These are phyloP conservation scores for Eupsilia transversa DNA, from an alignment of 2,888 invertebrate genomes.

Conservation along the genomic window DNA sequence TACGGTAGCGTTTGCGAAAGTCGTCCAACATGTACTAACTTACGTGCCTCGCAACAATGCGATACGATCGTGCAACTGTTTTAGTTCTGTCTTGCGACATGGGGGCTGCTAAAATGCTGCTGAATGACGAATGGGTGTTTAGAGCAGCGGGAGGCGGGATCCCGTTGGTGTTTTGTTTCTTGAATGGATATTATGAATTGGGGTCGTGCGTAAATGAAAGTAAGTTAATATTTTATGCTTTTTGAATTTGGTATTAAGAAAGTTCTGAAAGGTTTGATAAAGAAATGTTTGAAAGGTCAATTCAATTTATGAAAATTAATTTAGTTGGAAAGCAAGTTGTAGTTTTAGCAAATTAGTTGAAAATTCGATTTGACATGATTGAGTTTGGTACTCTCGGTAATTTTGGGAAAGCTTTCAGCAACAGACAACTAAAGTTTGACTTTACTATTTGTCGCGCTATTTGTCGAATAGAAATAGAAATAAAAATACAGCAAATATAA, in stretches of 20 bases:
- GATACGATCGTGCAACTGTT: slow-evolving; percentile 71
- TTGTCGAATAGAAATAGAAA: background rate
- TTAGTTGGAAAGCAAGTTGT: background rate
- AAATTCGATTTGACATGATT: background rate
- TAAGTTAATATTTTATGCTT: slow-evolving; percentile 6
- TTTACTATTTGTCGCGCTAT: too few species aligned
- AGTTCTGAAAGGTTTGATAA: slow-evolving; percentile 19
- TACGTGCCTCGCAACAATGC: slow-evolving; percentile 68
- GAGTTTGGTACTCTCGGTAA: background rate
- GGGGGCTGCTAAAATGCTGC: slow-evolving; percentile 68
- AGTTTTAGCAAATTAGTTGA: background rate
- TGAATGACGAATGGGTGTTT: slow-evolving; percentile 36
- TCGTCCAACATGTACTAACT: slow-evolving; percentile 62
- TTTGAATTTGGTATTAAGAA: slow-evolving; percentile 10
- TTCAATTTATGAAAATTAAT: background rate
- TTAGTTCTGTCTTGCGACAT: slow-evolving; percentile 63
- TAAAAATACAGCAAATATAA: background rate
- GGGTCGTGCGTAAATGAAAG: slow-evolving; percentile 24
- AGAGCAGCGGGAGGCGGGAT: slow-evolving; percentile 24
- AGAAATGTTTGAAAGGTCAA: slow-evolving; percentile 13
- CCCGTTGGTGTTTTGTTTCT: slow-evolving; percentile 45
- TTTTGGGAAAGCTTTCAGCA: slow-evolving; percentile 4
- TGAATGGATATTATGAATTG: slow-evolving; percentile 17
- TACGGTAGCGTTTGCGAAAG: slow-evolving; percentile 75
- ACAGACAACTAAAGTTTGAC: too few species aligned